phyloP scores from a whole-genome alignment of 2,113 vertebrate species.

The Nothoprocta pentlandii region DNA sequence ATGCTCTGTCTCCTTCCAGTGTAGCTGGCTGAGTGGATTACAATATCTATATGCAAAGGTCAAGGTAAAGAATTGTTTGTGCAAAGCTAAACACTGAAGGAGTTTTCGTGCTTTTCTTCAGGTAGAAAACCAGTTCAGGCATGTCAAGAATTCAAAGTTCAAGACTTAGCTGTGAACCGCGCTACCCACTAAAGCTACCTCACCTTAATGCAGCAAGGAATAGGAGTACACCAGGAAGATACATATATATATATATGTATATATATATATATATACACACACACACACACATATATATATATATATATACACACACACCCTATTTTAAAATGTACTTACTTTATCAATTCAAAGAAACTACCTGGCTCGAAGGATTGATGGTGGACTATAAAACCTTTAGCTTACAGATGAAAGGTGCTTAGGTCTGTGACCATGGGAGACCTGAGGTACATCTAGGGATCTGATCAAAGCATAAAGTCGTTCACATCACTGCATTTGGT shows the following conservation, averaged over 20 bases:
- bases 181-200: not conserved
- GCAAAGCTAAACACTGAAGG: constrained; percentile 42
- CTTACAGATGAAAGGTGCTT: not conserved
- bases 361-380: not conserved
- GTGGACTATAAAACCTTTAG: not conserved
- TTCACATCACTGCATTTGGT: not conserved
- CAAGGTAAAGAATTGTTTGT: constrained; percentile 54
- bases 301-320: too few relatives aligned
- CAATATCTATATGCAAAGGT: constrained; percentile 21
- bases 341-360: not conserved
- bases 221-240: not conserved
- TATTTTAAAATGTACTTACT: not conserved
- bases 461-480: not conserved
- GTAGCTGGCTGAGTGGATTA: constrained; percentile 2
- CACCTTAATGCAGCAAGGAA: not conserved
- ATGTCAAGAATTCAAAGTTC: constrained; percentile 77
- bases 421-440: too few relatives aligned
- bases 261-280: too few relatives aligned
- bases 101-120: constrained; percentile 61
- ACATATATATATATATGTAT: too few relatives aligned
- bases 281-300: too few relatives aligned
- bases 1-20: not conserved
- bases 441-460: accelerated
- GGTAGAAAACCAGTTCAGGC: constrained; percentile 67
- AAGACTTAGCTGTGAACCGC: constrained; percentile 49